phyloP scores from a whole-genome alignment of 2,113 vertebrate genomes.

The Aegotheles bennettii region DNA sequence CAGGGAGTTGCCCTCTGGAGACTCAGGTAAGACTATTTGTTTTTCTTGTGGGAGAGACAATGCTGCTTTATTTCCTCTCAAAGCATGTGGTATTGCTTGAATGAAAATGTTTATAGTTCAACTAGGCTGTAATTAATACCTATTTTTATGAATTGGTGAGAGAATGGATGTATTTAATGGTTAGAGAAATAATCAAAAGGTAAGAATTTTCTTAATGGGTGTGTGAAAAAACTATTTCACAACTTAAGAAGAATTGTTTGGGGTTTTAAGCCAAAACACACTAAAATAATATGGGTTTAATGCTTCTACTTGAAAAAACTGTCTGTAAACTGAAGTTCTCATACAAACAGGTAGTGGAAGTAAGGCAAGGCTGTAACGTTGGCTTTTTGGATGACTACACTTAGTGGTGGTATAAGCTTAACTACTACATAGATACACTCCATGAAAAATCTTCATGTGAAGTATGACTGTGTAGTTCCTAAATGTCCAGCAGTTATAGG shows the following conservation, averaged over 20 bases:
- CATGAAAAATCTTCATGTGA: fast-evolving
- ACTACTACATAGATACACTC: not conserved
- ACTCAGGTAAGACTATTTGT: not conserved
- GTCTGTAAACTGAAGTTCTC: not conserved
- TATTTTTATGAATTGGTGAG: not conserved
- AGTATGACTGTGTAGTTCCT: not conserved
- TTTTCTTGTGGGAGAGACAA: not conserved
- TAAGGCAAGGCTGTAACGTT: not conserved
- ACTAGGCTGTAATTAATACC: fast-evolving
- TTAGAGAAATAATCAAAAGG: not conserved
- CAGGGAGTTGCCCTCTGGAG: not conserved
- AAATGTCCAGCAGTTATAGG: not conserved
- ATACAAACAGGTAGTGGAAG: not conserved
- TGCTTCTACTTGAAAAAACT: not conserved
- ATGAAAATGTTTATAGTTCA: not conserved
- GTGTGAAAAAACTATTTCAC: not conserved
- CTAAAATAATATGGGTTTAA: not conserved
- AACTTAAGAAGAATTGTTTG: not conserved
- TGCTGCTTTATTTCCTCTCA: not conserved
- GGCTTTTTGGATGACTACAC: not conserved
- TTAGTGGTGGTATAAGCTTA: not conserved
- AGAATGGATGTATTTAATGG: not conserved
- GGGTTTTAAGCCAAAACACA: not conserved
- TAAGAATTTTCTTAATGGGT: not conserved
- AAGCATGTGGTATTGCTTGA: not conserved